Evolutionary conservation across 2,797 vertebrate genomes (phyloP).

Genomic region (Smutsia temminckii): DNA sequence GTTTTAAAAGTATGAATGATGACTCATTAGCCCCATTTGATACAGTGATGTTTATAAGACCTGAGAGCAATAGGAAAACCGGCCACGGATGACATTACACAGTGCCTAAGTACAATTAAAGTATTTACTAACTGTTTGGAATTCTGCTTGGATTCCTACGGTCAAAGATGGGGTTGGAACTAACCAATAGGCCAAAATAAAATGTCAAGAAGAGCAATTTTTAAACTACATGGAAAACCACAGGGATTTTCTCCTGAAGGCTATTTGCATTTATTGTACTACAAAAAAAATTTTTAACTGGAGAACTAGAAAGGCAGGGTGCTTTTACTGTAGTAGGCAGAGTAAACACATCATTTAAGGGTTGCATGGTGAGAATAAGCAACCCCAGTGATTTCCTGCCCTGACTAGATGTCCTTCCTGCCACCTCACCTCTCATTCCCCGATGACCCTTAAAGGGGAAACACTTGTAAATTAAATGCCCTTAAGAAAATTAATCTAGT

Average conservation of each 20-base stretch:
- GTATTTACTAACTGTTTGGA: conserved; percentile 43
- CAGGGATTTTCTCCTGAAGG: conserved; percentile 54
- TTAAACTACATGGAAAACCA: conserved; percentile 54
- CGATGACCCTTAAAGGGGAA: neutral
- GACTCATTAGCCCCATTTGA: neutral
- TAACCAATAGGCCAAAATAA: conserved; percentile 29
- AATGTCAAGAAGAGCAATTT: conserved; percentile 53
- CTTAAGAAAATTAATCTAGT: neutral
- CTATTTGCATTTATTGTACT: conserved; percentile 14
- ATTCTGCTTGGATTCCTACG: conserved; percentile 50
- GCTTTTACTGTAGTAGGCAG: neutral
- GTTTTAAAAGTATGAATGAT: conserved; percentile 23
- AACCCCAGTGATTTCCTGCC: neutral
- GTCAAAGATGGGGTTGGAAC: neutral
- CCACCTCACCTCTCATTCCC: neutral
- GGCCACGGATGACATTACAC: neutral
- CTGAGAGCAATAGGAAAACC: neutral
- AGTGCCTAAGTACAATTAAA: neutral
- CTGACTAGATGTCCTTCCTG: neutral
- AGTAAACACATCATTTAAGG: neutral
- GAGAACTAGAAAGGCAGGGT: neutral
- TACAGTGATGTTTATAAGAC: neutral
- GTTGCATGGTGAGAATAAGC: neutral
- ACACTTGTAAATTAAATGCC: neutral
- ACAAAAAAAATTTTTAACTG: neutral